phyloP scores from a whole-genome alignment of 1,140 invertebrate species.

The Neelides sp. region DNA sequence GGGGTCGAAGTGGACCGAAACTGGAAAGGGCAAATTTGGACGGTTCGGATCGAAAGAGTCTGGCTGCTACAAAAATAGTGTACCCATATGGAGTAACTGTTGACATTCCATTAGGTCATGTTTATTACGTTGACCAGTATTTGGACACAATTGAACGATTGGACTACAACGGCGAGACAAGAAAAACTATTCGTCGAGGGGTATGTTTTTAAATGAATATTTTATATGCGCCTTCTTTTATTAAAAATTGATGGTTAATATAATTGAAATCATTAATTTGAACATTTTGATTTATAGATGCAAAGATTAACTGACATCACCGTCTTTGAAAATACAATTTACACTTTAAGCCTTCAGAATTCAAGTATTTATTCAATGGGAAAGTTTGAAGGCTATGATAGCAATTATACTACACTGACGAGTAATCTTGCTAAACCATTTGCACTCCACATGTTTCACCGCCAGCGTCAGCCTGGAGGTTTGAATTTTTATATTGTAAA shows the following conservation, averaged over 20 bases:
- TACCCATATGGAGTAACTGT: constrained; percentile 57
- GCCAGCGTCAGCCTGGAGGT: constrained; percentile 57
- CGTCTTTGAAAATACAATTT: constrained; percentile 55
- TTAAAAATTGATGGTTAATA: not conserved
- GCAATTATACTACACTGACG: constrained; percentile 35
- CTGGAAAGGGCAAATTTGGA: constrained; percentile 50
- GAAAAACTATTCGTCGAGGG: constrained; percentile 50
- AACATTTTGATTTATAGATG: constrained; percentile 38
- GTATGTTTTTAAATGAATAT: constrained; percentile 11
- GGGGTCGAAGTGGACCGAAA: constrained; percentile 47
- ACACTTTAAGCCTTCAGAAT: constrained; percentile 52
- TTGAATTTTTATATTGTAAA: constrained; percentile 13
- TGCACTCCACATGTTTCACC: constrained; percentile 55
- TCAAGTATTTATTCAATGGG: constrained; percentile 46
- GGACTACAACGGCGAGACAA: constrained; percentile 53
- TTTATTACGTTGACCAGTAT: constrained; percentile 70
- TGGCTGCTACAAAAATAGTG: constrained; percentile 51
- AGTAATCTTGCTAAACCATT: constrained; percentile 44
- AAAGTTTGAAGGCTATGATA: constrained; percentile 43
- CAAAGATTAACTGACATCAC: constrained; percentile 53
- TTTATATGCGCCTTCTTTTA: not conserved
- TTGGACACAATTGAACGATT: constrained; percentile 57
- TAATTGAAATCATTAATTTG: not conserved
- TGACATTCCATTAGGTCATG: constrained; percentile 54
- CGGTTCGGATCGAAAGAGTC: constrained; percentile 41